Base-by-base conservation (phyloP, 1,140 invertebrate genomes). In the Formica selysi region DNA sequence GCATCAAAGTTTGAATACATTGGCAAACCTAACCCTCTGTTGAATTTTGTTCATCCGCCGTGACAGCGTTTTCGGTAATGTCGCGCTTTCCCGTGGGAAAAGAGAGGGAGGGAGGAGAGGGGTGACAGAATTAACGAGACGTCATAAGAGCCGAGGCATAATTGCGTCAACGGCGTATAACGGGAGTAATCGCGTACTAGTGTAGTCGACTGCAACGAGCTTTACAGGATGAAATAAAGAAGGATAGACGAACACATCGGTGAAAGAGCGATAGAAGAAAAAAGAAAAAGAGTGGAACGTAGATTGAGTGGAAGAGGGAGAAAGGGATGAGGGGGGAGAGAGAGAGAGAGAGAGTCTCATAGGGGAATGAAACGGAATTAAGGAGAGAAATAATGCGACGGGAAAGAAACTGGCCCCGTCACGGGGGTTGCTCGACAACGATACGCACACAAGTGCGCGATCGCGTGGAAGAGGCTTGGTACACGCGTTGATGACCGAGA, bases 401-500 rank as follows among this genome's bases (percentile, higher is more conserved):
- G 54, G 88, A 84, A 16, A 48, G 81, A 86, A 86, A 89, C 78
- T 59, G 70, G 70, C 26, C 57, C 57, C 61, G 68, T 76, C 62
- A 71, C 73, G 67, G 74, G 59, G 86, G 80, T 73, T 79, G 29
- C 70, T 13, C 59, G 38, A 44, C 41, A 16, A 16, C 57, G 84
- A 13, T 32, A 71, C 61, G 54, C 70, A 67, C 71, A 44, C 76
- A 51, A 2, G 8, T 6, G 19, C 51, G 32, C 67, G 8, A 59
- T 13, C 38, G 44, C 26, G 38, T 57, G n/a, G 26, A 54, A 57
- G 57, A 67, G 65, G 64, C 76, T 78, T 68, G 87, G 65, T 89
- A 91, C 86, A 91, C 71, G 90, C 89, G 92, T 93, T 90, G 94
- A 94, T 93, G 91, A 93, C 89, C 91, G 79, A 87, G 89, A 92